These are phyloP conservation scores for Aegithalos caudatus DNA, from an alignment of 2,113 vertebrate species.

Conservation along the genomic window DNA sequence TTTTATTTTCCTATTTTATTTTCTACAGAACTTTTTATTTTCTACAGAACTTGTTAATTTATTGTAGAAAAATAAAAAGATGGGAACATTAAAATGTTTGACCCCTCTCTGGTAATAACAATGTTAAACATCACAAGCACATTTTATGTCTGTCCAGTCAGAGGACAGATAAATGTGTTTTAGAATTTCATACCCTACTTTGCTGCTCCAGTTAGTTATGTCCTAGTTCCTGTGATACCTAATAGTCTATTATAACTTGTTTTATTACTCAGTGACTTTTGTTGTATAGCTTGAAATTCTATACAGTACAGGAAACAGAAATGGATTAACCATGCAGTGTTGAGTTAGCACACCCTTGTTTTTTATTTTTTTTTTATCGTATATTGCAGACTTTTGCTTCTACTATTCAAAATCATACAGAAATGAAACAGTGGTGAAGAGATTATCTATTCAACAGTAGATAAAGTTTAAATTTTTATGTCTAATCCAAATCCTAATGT, in stretches of 20 bases:
- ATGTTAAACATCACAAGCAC: neutral
- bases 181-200: neutral
- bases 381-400: neutral
- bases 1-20: neutral
- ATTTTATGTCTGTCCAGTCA: neutral
- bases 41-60: neutral
- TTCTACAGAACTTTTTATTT: neutral
- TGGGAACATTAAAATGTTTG: neutral
- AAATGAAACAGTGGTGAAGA: neutral
- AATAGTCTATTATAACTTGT: neutral
- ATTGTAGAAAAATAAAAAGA: neutral
- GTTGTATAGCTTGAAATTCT: neutral
- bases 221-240: neutral
- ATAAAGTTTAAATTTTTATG: neutral
- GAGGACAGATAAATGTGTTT: neutral
- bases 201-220: neutral
- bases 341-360: neutral
- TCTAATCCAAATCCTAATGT: neutral
- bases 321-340: neutral
- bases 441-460: neutral
- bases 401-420: neutral
- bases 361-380: neutral
- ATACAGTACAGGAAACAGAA: neutral
- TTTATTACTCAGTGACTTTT: neutral
- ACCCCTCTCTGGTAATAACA: neutral